phyloP scores from a whole-genome alignment of 2,113 vertebrate species.

The Cinclus cinclus region DNA sequence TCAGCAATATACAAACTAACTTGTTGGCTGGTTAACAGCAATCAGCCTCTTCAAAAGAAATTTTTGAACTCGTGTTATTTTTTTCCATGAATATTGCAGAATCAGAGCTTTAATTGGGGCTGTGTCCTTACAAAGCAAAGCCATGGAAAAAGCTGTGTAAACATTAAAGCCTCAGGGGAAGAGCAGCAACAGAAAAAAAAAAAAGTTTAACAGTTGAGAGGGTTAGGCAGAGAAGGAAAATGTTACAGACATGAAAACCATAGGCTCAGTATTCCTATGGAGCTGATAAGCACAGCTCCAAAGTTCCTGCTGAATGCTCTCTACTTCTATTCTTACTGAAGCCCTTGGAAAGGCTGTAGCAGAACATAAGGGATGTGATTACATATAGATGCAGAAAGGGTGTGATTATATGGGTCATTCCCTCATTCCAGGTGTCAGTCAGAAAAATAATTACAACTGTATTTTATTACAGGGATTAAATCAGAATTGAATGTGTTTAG shows the following conservation, averaged over 20 bases:
- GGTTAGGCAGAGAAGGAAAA: constrained; percentile 69
- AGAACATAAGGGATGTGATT: not conserved
- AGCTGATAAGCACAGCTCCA: constrained; percentile 50
- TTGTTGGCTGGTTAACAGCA: constrained; percentile 74
- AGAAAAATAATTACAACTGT: constrained; percentile 15
- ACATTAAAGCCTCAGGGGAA: constrained; percentile 64
- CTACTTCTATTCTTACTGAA: not conserved
- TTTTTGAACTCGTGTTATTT: constrained; percentile 70
- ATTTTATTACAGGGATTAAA: constrained; percentile 1
- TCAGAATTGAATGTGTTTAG: not conserved
- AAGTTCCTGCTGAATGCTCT: constrained; percentile 18
- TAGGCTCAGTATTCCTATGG: constrained; percentile 28
- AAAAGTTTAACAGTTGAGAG: constrained; percentile 59
- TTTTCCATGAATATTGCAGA: constrained; percentile 61
- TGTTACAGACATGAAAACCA: constrained; percentile 69
- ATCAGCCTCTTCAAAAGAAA: constrained; percentile 77
- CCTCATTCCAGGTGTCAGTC: not conserved
- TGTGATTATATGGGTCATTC: constrained; percentile 3
- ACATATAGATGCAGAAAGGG: not conserved
- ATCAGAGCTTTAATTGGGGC: constrained; percentile 74
- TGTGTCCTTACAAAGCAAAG: constrained; percentile 73
- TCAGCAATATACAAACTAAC: constrained; percentile 69
- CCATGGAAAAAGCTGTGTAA: constrained; percentile 77
- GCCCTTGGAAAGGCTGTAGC: not conserved
- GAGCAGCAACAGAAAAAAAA: constrained; percentile 62